A percentile compares a stretch with the other conserved stretches of the same genome.
These are phyloP conservation scores for Lipotes vexillifer DNA, from an alignment of 2,113 vertebrate genomes.

Conservation along the genomic window DNA sequence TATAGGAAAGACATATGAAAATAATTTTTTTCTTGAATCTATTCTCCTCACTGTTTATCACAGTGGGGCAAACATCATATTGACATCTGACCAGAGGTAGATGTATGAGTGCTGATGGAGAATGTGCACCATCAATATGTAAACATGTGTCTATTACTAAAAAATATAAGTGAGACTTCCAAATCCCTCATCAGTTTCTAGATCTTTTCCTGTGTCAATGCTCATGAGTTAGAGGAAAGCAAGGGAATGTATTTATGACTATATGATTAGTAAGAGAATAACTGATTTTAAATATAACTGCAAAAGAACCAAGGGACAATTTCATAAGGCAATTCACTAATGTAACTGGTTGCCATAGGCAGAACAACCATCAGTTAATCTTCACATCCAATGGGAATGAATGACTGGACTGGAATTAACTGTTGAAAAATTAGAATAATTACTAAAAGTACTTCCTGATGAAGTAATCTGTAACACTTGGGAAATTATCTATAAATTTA, in stretches of 20 bases:
- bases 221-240: not conserved
- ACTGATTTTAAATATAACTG: not conserved
- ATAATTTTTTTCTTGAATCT: not conserved
- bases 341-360: not conserved
- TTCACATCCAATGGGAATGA: not conserved
- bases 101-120: not conserved
- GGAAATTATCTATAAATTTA: not conserved
- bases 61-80: not conserved
- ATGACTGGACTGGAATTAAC: not conserved
- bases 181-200: not conserved
- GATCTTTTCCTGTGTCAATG: not conserved
- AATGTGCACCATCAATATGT: not conserved
- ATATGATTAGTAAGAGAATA: not conserved
- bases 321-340: not conserved
- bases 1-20: not conserved
- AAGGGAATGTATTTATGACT: not conserved
- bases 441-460: not conserved
- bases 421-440: slow-evolving; percentile 8
- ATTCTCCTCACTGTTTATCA: not conserved
- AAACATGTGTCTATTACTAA: not conserved
- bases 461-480: not conserved
- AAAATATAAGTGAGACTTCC: not conserved
- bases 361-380: not conserved
- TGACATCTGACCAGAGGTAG: not conserved
- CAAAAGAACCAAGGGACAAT: not conserved